Conservation (phyloP, 2,888 invertebrate genomes). For the Lepidocyrtoides sp. region DNA sequence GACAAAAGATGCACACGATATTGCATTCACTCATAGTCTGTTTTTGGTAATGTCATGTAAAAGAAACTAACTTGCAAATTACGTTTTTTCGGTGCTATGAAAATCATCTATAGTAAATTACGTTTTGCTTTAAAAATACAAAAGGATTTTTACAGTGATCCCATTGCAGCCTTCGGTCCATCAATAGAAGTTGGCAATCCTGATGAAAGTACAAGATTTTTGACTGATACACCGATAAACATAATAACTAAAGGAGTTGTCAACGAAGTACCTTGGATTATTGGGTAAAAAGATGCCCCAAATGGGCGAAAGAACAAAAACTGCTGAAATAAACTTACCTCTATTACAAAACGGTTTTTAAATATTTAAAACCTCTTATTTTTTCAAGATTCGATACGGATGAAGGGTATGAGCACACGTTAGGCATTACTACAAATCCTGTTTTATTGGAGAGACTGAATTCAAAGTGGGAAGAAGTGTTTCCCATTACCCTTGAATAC, state of each 20-base stretch:
- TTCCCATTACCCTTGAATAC: slow-evolving; percentile 77
- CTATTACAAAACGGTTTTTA: no score
- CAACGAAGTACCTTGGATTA: slow-evolving; percentile 79
- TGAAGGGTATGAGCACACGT: slow-evolving; percentile 79
- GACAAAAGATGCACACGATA: slow-evolving; percentile 77
- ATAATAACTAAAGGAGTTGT: slow-evolving; percentile 67
- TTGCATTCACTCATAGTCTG: slow-evolving; percentile 71
- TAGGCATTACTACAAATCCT: slow-evolving; percentile 40
- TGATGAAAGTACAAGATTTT: slow-evolving; percentile 62
- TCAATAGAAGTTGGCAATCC: slow-evolving; percentile 72
- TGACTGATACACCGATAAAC: slow-evolving; percentile 61
- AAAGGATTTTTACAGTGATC: slow-evolving; percentile 79
- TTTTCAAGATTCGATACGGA: slow-evolving; percentile 70
- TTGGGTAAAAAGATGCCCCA: no score
- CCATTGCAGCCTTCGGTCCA: slow-evolving; percentile 80
- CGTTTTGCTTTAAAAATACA: no score
- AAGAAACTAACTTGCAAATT: no score
- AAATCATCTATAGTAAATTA: neutral
- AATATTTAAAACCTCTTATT: neutral
- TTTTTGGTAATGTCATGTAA: slow-evolving; percentile 61
- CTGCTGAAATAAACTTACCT: no score
- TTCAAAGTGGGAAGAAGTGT: slow-evolving; percentile 62
- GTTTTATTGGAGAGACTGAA: slow-evolving; percentile 68
- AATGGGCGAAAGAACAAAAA: no score
- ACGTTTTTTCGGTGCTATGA: neutral